Percentiles rank a stretch among this genome's conserved stretches.
Conservation (phyloP, 2,797 vertebrate species). For the Ctenosaura bakeri region DNA sequence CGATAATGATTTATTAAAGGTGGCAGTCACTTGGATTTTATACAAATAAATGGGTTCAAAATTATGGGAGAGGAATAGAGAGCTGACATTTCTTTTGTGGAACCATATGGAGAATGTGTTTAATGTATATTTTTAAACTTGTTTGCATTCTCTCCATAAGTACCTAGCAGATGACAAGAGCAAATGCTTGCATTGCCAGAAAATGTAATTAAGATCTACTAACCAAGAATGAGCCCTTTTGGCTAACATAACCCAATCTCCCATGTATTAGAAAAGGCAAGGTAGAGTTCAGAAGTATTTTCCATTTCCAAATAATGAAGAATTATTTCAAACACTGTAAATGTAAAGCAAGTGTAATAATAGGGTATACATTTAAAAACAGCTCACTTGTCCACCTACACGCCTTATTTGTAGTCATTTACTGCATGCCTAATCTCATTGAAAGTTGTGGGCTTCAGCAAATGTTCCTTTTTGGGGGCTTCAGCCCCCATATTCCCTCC, state of each 20-base stretch:
- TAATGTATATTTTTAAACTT: slow-evolving; percentile 49
- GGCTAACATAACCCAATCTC: background rate
- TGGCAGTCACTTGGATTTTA: background rate
- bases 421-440: background rate
- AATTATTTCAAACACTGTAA: slow-evolving; percentile 6
- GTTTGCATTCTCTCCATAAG: slow-evolving; percentile 45
- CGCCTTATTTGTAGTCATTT: background rate
- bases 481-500: too few species aligned
- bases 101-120: slow-evolving; percentile 24
- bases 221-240: slow-evolving; percentile 46
- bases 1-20: background rate
- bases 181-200: slow-evolving; percentile 41
- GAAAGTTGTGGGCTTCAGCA: background rate
- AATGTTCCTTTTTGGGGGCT: too few species aligned
- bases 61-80: background rate
- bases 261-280: background rate
- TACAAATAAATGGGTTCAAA: slow-evolving; percentile 11
- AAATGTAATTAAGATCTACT: slow-evolving; percentile 52
- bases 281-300: background rate
- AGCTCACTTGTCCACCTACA: slow-evolving; percentile 22
- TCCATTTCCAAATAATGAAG: background rate
- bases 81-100: slow-evolving; percentile 35
- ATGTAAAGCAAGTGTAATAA: background rate
- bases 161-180: background rate
- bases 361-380: background rate